Conservation (phyloP, 2,888 invertebrate species). For the Phanerotoma sp. region DNA sequence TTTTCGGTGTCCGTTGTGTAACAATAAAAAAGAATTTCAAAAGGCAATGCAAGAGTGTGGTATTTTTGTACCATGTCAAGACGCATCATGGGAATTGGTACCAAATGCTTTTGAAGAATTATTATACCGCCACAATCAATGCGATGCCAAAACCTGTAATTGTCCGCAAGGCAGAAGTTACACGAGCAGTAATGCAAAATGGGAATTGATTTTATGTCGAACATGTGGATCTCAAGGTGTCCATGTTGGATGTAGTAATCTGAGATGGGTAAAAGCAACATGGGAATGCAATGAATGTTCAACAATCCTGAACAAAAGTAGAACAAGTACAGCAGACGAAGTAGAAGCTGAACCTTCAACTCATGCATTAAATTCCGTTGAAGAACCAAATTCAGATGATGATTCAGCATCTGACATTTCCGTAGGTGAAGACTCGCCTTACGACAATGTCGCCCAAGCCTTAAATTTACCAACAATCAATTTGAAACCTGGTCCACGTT, state of each 20-base stretch:
- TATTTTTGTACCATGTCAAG: conserved; percentile 80
- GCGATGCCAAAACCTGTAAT: conserved; percentile 64
- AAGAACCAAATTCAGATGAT: conserved; percentile 28
- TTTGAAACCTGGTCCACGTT: conserved; percentile 45
- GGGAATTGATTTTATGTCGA: conserved; percentile 61
- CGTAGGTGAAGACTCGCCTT: conserved; percentile 41
- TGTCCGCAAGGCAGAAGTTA: conserved; percentile 64
- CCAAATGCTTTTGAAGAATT: conserved; percentile 76
- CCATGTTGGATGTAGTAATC: conserved; percentile 59
- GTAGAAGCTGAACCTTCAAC: conserved; percentile 11
- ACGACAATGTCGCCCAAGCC: conserved; percentile 1
- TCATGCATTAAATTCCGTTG: conserved; percentile 16
- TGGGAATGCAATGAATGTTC: conserved; percentile 59
- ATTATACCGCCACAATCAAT: conserved; percentile 64
- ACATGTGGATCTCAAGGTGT: conserved; percentile 62
- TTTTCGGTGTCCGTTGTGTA: conserved; percentile 82
- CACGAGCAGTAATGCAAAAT: conserved; percentile 55
- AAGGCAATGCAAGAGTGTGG: conserved; percentile 67
- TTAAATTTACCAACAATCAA: conserved; percentile 21
- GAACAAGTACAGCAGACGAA: neutral
- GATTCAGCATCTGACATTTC: conserved; percentile 50
- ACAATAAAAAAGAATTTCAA: conserved; percentile 68
- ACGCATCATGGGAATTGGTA: conserved; percentile 81
- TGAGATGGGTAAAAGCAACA: conserved; percentile 52
- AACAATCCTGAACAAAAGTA: conserved; percentile 37